Base-by-base conservation (phyloP, 2,888 invertebrate species). In the Podotricha telesiphe region DNA sequence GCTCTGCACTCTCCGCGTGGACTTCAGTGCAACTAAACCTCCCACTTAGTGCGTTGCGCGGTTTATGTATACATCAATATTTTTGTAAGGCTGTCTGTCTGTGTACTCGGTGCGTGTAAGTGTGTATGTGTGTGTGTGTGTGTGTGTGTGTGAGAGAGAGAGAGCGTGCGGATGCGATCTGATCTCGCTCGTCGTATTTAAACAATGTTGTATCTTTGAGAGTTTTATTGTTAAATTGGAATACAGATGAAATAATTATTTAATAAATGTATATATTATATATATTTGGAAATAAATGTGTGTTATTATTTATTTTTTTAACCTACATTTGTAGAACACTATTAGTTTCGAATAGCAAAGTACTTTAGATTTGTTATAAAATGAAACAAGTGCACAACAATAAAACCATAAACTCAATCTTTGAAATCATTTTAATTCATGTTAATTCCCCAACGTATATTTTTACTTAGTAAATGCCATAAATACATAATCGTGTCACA, bases 181-280 rank as follows among this genome's bases (percentile, higher is more conserved):
- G 83, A 77, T 87, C 84, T 85, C 86, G 86, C 81, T 85, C 84
- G 85, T 86, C 84, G 86, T 84, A 87, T 84, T 87, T 89, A 89
- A 89, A 89, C 86, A 86, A 92, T 93, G 93, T 93, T 93, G 92
- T 92, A 89, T 92, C 91, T 93, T 93, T 92, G 88, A 93, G 84
- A 93, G 89, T 89, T 93, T 91, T 93, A 93, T 93, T 93, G 93
- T 93, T 93, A 88, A 91, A 90, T 91, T 93, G 92, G 90, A 91
- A 91, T 91, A 92, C 91, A 91, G 87, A 91, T 88, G 86, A 93
- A 88, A 89, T 88, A 85, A 91, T 87, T 91, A 93, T 93, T 93
- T 89, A 93, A 93, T 92, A 88, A 91, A 93, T 93, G 91, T 92
- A 91, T 93, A 93, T 93, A 93, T 93, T 93, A 91, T 92, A 91